Base-by-base conservation (phyloP, 2,888 invertebrate genomes). In the Coecobrya sp. region DNA sequence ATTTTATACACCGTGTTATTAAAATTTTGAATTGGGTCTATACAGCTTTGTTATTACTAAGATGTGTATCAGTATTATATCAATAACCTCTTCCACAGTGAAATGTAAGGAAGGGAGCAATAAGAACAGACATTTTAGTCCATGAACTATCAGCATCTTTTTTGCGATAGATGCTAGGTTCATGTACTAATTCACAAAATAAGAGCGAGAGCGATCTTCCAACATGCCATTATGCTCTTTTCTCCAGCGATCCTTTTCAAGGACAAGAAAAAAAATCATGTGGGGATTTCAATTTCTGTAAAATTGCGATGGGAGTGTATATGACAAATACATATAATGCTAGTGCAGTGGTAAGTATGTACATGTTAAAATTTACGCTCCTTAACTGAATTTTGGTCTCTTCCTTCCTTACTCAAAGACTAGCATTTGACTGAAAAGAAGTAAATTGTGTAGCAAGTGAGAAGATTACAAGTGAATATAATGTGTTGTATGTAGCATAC, bases 241-340 rank as follows among this genome's bases (percentile, higher is more conserved):
- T 73, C n/a, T 73, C 73, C 3, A 65, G 73, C 49, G 89, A 82
- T 70, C 36, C 42, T 22, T 90, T 70, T 79, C 86, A 90, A 90
- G 90, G 90, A 59, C 84, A 84, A 7, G 62, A 36, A 22, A 79
- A 86, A 65, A 79, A 86, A 65, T 85, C 90, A 76, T 86, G 73
- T 86, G 85, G 36, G 79, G 76, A 86, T 90, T 84, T 89, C 73
- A 84, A 88, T 87, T 87, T 86, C 86, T n/a, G 27, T 70, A 36
- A 70, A 70, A 70, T 70, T 70, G 70, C 70, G 27, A 30, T n/a
- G 19, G 0, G 59, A 13, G 59, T 62, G 59, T 62, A 10, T 19
- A 62, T 16, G 52, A 52, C 52, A 52, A 8, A 45, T 45, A 45
- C 2, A 16, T 2, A 52, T 52, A 52, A 11, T 36, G 7, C 36